phyloP scores from a whole-genome alignment of 2,113 vertebrate genomes.

The Oreocharis arfaki region DNA sequence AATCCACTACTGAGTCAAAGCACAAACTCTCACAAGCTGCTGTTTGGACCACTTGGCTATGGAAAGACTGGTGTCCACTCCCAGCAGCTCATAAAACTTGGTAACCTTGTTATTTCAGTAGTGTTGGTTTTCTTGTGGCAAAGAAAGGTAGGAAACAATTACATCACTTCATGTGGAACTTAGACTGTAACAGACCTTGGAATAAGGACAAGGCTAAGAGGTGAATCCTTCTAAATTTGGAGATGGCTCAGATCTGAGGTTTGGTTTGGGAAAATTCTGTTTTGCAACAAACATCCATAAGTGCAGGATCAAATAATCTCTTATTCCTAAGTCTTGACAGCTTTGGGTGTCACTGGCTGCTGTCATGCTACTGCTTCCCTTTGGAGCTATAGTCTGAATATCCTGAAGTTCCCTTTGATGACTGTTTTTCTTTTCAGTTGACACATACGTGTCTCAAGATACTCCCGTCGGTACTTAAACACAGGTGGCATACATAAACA shows the following conservation, averaged over 20 bases:
- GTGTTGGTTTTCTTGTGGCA: not conserved
- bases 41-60: not conserved
- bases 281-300: not conserved
- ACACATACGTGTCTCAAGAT: not conserved
- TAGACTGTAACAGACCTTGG: not conserved
- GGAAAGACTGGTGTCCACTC: not conserved
- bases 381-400: not conserved
- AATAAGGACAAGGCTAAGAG: not conserved
- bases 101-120: not conserved
- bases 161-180: not conserved
- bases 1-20: not conserved
- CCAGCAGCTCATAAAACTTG: not conserved
- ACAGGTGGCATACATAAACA: not conserved
- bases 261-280: not conserved
- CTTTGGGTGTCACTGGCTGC: not conserved
- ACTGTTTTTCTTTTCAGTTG: not conserved
- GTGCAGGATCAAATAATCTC: not conserved
- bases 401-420: not conserved
- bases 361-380: not conserved
- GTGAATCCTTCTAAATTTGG: not conserved
- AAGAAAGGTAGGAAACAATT: not conserved
- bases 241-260: not conserved
- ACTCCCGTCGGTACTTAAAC: not conserved
- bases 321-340: not conserved
- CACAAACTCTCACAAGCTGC: not conserved